Evolutionary conservation across 2,797 vertebrate genomes (phyloP).

Genomic region (Arctocebus calabarensis): DNA sequence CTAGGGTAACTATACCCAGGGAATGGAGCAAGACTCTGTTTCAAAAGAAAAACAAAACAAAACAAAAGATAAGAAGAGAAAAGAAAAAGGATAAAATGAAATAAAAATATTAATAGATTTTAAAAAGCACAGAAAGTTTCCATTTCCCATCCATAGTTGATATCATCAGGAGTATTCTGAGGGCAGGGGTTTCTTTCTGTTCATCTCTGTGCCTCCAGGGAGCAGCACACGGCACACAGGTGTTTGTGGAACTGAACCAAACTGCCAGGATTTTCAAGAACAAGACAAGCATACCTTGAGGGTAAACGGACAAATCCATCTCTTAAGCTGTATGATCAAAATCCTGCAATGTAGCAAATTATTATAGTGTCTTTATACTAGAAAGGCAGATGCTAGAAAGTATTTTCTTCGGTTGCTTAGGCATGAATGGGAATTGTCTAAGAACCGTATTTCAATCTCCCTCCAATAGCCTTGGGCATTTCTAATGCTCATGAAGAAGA

Average conservation of each 20-base stretch:
- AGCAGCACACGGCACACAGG: background rate
- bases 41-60: too few species aligned
- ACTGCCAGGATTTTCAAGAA: background rate
- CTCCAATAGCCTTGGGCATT: background rate
- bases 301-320: too few species aligned
- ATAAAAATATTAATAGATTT: background rate
- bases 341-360: background rate
- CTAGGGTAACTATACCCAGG: too few species aligned
- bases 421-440: background rate
- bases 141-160: background rate
- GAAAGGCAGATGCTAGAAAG: constrained; percentile 12
- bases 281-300: background rate
- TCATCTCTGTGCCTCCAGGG: background rate
- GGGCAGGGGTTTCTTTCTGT: too few species aligned
- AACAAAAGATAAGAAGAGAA: too few species aligned
- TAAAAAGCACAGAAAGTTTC: background rate
- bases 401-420: background rate
- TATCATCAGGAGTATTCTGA: background rate
- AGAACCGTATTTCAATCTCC: background rate
- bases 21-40: too few species aligned
- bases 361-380: background rate
- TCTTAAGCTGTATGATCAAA: background rate
- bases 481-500: background rate
- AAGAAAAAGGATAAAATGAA: background rate
- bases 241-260: background rate